phyloP scores from a whole-genome alignment of 2,888 invertebrate species.

The Tuberolachnus salignus region DNA sequence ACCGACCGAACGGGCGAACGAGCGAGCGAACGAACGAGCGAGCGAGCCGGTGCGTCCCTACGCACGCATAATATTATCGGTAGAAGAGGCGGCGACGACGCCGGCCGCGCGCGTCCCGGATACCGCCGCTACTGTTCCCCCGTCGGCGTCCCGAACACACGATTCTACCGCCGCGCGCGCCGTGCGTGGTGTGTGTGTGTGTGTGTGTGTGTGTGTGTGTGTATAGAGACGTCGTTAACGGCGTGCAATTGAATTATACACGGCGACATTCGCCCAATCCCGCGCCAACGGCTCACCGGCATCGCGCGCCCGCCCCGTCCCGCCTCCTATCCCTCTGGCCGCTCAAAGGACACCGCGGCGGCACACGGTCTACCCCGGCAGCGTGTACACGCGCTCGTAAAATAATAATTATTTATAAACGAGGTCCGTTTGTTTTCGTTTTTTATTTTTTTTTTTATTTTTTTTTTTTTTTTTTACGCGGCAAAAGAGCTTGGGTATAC shows the following conservation, averaged over 20 bases:
- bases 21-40: not conserved
- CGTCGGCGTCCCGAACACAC: slow-evolving; percentile 6
- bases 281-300: not conserved
- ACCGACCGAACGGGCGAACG: no score
- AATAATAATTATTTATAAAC: not conserved
- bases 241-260: slow-evolving; percentile 50
- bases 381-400: not conserved
- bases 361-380: not conserved
- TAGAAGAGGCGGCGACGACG: slow-evolving; percentile 4
- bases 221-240: slow-evolving; percentile 38
- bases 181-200: no score
- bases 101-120: slow-evolving; percentile 2
- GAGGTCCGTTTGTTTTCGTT: not conserved
- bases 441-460: not conserved
- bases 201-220: no score
- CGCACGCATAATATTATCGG: slow-evolving; percentile 37
- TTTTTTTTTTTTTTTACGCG: no score
- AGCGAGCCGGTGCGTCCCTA: slow-evolving; percentile 16
- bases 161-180: slow-evolving; percentile 10
- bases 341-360: not conserved
- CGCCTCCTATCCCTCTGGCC: not conserved
- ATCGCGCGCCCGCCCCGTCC: not conserved
- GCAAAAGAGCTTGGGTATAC: not conserved
- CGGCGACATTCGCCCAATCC: slow-evolving; percentile 12
- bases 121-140: not conserved